Conservation (phyloP, 2,113 vertebrate species). For the Burhinus oedicnemus region DNA sequence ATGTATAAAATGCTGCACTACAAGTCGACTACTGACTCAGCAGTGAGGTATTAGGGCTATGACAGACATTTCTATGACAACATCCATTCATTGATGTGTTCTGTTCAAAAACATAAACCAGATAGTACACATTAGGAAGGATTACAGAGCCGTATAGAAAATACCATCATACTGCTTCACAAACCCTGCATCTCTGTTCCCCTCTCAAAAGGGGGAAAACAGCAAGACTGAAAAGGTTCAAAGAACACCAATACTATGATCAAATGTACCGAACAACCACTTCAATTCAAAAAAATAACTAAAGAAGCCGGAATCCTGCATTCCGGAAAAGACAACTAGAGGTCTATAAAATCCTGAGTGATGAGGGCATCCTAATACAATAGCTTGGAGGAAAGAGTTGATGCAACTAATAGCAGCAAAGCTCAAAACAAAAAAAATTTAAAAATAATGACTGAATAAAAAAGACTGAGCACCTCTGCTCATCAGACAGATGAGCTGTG, state of each 20-base stretch:
- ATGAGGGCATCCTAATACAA: background rate
- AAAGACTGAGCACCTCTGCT: background rate
- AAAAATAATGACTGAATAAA: background rate
- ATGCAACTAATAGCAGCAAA: background rate
- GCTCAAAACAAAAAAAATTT: background rate
- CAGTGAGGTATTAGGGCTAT: background rate
- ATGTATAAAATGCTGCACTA: background rate
- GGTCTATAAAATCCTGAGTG: background rate
- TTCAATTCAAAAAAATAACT: background rate
- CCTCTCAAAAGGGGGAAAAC: background rate
- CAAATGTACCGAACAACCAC: background rate
- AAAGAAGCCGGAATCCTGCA: background rate
- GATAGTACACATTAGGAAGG: background rate
- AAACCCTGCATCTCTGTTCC: background rate
- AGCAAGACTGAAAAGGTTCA: background rate
- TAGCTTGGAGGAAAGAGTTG: background rate
- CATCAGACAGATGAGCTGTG: background rate
- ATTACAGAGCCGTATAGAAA: background rate
- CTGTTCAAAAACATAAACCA: background rate
- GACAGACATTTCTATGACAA: background rate
- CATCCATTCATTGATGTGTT: background rate
- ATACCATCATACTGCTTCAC: background rate
- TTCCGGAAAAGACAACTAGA: background rate
- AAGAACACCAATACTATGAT: background rate
- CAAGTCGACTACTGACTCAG: background rate